Conservation (phyloP, 2,113 vertebrate species). For the Acrocephalus arundinaceus region DNA sequence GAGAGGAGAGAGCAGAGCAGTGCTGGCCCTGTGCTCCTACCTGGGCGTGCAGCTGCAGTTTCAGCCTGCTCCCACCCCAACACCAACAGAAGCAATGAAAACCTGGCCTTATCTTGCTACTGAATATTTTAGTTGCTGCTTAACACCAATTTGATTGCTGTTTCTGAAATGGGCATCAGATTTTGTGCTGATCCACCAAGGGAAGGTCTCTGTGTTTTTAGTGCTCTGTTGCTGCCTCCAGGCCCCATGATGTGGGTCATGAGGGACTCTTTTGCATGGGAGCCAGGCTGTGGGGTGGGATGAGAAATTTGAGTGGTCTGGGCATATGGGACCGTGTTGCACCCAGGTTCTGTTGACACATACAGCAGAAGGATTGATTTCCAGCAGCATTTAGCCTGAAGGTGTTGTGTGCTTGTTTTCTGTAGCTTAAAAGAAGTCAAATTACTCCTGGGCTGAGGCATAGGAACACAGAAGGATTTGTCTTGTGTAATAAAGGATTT, state of each 20-base stretch:
- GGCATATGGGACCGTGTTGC: fast-evolving
- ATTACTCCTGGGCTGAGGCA: not conserved
- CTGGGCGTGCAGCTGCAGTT: fast-evolving
- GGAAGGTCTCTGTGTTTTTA: not conserved
- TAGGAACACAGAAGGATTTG: not conserved
- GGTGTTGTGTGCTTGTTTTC: not conserved
- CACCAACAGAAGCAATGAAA: not conserved
- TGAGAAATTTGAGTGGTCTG: not conserved
- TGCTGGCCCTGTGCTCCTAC: not conserved
- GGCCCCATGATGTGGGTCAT: fast-evolving
- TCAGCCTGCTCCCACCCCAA: not conserved
- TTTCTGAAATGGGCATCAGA: not conserved
- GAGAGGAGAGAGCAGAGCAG: not conserved
- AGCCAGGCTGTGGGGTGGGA: not conserved
- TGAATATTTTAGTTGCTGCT: not conserved
- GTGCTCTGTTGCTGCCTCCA: fast-evolving
- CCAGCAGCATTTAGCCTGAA: not conserved
- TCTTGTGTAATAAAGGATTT: not conserved
- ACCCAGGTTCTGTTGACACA: not conserved
- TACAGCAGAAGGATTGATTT: not conserved
- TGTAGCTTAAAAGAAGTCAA: not conserved
- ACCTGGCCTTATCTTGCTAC: not conserved
- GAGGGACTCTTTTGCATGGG: too few species aligned
- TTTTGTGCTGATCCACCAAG: not conserved
- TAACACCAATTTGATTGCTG: not conserved